Conservation (phyloP, 2,797 vertebrate species). For the Lutjanus campechanus region DNA sequence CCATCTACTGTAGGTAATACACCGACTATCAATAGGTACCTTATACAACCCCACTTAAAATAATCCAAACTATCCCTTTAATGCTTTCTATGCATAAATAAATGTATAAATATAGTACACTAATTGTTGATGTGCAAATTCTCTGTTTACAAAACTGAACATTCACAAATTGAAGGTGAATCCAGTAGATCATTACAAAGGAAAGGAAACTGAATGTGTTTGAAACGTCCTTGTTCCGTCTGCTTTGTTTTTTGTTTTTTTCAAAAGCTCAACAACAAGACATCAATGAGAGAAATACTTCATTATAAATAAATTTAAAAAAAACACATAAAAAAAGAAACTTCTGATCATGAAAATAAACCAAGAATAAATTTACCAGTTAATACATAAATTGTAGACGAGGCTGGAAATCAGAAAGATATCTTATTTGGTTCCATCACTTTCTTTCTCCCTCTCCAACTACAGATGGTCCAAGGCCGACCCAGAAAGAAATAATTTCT, state of each 20-base stretch:
- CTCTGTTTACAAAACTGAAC: background rate
- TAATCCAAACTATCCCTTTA: background rate
- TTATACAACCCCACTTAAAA: too few species aligned
- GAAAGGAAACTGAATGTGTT: constrained; percentile 6
- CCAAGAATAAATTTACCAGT: constrained; percentile 9
- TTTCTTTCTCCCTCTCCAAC: constrained; percentile 28
- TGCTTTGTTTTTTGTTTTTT: background rate
- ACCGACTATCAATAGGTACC: too few species aligned
- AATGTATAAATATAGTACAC: background rate
- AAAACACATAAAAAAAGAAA: constrained; percentile 6
- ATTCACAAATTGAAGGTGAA: constrained; percentile 20
- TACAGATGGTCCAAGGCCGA: constrained; percentile 94
- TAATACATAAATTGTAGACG: constrained; percentile 6
- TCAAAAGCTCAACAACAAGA: constrained; percentile 13
- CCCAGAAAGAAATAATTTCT: constrained; percentile 93
- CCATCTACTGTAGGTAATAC: too few species aligned
- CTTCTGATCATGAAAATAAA: background rate
- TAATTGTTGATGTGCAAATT: too few species aligned
- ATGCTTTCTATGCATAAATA: background rate
- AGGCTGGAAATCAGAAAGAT: constrained; percentile 6
- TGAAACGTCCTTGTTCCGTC: constrained; percentile 10
- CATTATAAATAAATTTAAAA: background rate
- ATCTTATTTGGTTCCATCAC: constrained; percentile 20
- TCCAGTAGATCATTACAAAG: background rate
- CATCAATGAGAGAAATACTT: constrained; percentile 20